phyloP scores from a whole-genome alignment of 2,113 vertebrate species.

The Actenoides hombroni region DNA sequence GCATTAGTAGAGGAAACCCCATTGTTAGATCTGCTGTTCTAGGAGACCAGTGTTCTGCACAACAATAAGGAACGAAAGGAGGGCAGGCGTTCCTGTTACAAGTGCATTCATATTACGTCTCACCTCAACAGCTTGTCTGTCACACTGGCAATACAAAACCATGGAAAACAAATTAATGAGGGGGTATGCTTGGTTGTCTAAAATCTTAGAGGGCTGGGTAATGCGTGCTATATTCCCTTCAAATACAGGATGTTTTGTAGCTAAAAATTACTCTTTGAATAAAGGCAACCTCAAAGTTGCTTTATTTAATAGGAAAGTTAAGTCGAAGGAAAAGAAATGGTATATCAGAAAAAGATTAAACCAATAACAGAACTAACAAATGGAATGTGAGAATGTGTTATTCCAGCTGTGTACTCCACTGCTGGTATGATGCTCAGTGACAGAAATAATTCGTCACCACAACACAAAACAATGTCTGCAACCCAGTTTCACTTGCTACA shows the following conservation, averaged over 20 bases:
- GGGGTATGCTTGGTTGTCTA: background rate
- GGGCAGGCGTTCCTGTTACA: background rate
- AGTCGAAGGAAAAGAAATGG: background rate
- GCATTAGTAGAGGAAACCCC: background rate
- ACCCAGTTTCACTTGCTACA: background rate
- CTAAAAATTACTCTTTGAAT: background rate
- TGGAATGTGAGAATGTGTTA: background rate
- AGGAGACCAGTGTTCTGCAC: background rate
- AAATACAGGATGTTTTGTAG: background rate
- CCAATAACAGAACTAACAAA: background rate
- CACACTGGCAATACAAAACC: background rate
- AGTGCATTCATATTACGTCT: background rate
- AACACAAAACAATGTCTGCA: background rate
- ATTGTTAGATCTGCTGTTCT: background rate
- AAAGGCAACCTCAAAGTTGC: background rate
- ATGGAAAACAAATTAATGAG: background rate
- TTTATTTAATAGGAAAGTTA: background rate
- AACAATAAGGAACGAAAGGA: background rate
- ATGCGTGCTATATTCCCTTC: background rate
- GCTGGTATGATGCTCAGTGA: background rate
- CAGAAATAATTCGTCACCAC: constrained; percentile 5
- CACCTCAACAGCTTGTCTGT: background rate
- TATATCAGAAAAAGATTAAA: background rate
- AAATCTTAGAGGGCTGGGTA: background rate
- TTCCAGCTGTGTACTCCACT: background rate